phyloP scores from a whole-genome alignment of 1,140 invertebrate genomes.

The Brachionus koreanus region DNA sequence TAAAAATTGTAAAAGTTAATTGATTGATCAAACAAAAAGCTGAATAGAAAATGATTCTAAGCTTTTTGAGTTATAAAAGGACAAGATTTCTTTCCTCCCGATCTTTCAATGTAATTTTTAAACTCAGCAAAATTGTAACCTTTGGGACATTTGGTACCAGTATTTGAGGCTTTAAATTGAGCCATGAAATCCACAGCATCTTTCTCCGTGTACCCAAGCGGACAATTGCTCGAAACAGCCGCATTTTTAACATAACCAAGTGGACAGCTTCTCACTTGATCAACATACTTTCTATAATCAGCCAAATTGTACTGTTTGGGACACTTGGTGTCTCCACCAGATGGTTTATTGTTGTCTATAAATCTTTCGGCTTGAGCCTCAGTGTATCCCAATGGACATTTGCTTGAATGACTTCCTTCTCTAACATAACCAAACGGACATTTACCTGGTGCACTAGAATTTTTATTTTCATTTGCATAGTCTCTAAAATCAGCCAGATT shows the following conservation, averaged over 20 bases:
- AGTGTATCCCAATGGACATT: background rate
- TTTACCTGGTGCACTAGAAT: background rate
- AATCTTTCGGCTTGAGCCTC: background rate
- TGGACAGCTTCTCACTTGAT: background rate
- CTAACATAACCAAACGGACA: background rate
- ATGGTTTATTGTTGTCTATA: background rate
- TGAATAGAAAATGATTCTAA: too few relatives aligned
- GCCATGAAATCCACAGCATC: background rate
- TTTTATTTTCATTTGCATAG: background rate
- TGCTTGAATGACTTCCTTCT: background rate
- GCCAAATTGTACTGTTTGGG: background rate
- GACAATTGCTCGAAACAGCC: background rate
- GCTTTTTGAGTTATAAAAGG: background rate
- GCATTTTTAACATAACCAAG: background rate
- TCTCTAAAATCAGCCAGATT: background rate
- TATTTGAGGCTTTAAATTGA: background rate
- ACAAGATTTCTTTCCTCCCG: background rate
- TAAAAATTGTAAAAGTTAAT: too few relatives aligned
- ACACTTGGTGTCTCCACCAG: background rate
- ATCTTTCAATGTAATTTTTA: background rate
- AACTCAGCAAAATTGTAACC: background rate
- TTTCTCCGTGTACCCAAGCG: background rate
- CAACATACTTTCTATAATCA: background rate
- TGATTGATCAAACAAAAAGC: too few relatives aligned
- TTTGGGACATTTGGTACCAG: background rate